Evolutionary conservation across 2,797 vertebrate species (phyloP).

Genomic region (Ataeniobius toweri): DNA sequence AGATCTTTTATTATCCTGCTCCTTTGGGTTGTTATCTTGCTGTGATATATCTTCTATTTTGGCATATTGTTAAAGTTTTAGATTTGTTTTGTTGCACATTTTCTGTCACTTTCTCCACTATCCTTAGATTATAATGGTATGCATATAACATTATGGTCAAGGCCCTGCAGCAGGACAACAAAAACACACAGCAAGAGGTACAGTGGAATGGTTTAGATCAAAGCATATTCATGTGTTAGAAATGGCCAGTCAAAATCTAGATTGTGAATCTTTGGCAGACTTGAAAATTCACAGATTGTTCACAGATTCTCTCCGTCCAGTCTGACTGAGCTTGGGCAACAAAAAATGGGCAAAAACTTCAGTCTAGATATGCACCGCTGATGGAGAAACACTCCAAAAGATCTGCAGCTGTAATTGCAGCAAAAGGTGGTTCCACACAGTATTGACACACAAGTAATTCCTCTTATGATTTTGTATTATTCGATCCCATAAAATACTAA

Average conservation of each 20-base stretch:
- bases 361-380: neutral
- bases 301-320: neutral
- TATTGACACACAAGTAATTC: neutral
- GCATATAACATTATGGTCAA: neutral
- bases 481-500: neutral
- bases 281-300: neutral
- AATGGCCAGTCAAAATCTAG: neutral
- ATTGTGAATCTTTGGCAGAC: neutral
- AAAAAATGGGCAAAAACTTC: neutral
- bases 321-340: too few species aligned
- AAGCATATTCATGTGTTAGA: neutral
- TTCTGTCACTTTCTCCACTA: slow-evolving; percentile 28
- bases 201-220: neutral
- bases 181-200: neutral
- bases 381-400: neutral
- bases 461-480: neutral
- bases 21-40: slow-evolving; percentile 75
- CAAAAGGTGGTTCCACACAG: too few species aligned
- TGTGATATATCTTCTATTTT: slow-evolving; percentile 12
- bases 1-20: slow-evolving; percentile 28
- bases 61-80: slow-evolving; percentile 13
- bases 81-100: slow-evolving; percentile 26
- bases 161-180: neutral
- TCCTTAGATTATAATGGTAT: slow-evolving; percentile 14
- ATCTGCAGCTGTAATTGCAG: neutral